phyloP scores from a whole-genome alignment of 2,113 vertebrate species.

The Salvator merianae region DNA sequence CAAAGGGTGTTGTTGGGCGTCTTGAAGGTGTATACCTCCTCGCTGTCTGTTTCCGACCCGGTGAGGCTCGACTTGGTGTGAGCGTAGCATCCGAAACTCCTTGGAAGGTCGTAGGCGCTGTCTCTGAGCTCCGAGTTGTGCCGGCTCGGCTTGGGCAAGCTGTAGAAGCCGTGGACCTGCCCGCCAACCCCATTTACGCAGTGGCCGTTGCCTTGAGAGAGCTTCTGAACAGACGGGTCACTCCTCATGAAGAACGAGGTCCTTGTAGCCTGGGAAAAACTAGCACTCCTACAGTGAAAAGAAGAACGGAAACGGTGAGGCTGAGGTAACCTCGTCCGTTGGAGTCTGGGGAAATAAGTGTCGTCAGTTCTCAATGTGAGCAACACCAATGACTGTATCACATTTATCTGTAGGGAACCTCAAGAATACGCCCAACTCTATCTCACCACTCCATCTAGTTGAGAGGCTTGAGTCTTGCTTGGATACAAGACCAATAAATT shows the following conservation, averaged over 20 bases:
- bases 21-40: slow-evolving; percentile 93
- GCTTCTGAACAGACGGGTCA: slow-evolving; percentile 87
- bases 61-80: slow-evolving; percentile 78
- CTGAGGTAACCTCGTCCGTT: fast-evolving
- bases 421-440: neutral
- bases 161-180: slow-evolving; percentile 92
- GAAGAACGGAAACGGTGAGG: neutral
- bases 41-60: slow-evolving; percentile 82
- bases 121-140: slow-evolving; percentile 81
- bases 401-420: neutral
- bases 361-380: neutral
- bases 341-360: neutral
- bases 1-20: slow-evolving; percentile 91
- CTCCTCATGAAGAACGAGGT: slow-evolving; percentile 87
- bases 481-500: no score
- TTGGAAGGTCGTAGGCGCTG: slow-evolving; percentile 87
- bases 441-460: no score
- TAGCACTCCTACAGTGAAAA: slow-evolving; percentile 85
- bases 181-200: slow-evolving; percentile 85
- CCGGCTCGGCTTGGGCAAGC: slow-evolving; percentile 90
- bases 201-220: slow-evolving; percentile 90
- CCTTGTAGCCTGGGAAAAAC: slow-evolving; percentile 92
- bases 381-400: neutral
- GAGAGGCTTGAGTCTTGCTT: no score
- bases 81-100: slow-evolving; percentile 82